Evolutionary conservation across 2,113 vertebrate species (phyloP), one percentile per base, ranked within the genome.

Genomic region (Phylloscopus whistleri): DNA sequence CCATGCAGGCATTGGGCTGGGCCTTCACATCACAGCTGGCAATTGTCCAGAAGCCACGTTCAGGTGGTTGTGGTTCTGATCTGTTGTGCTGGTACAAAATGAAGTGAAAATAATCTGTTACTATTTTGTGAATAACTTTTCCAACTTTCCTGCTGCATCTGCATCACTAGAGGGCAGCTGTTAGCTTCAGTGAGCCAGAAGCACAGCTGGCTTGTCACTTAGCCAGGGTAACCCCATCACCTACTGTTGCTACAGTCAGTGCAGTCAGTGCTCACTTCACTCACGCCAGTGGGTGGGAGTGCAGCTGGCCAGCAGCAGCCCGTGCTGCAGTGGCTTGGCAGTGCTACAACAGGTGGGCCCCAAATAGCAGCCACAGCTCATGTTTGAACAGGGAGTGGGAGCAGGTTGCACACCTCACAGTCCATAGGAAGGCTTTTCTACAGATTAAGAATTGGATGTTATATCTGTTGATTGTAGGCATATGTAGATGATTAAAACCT

Each of bases 101-200:
- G 43, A 96, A 94, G 69, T 72, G 68, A 92, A 95, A 94, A 84
- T 81, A 63, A 76, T 58, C 81, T 91, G 60, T 85, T 84, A 79
- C 63, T 67, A 6, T 78, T 93, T 74, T 84, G 63, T 90, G 77
- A 77, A n/a, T 89, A 89, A 77, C 82, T 92, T 77, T 55, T 89
- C 56, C 2, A 8, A 63, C 60, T 93, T 28, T 93, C 20, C 39
- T 77, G 80, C 88, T 96, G 63, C 69, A 72, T 91, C 73, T 91
- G 77, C 43, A 51, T 93, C 88, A 51, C 90, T 89, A 89, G 90
- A 79, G 80, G 87, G 90, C 86, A 90, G 87, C 87, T 95, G 60
- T 89, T 60, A 28, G 72, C 56, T 66, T 68, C 79, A 52, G 2
- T 58, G 49, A 90, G 41, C 66, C 72, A 62, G 75, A 90, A 81